Conservation (phyloP, 2,113 vertebrate genomes). For the Helogale parvula region DNA sequence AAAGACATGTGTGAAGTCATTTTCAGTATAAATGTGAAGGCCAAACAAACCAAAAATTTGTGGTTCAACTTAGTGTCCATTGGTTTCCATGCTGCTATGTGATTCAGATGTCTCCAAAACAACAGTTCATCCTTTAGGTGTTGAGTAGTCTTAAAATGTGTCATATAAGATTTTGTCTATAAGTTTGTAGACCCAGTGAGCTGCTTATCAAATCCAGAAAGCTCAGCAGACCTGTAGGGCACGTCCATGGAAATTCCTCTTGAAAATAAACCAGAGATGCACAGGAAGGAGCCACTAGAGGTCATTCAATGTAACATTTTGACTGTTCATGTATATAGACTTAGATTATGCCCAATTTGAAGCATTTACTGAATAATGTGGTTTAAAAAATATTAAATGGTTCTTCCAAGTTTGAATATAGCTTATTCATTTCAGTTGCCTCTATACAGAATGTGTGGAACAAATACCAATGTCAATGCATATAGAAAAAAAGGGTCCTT, state of each 20-base stretch:
- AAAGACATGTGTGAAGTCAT: slow-evolving; percentile 48
- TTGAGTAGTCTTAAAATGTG: slow-evolving; percentile 72
- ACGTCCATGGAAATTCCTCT: background rate
- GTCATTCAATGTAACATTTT: slow-evolving; percentile 34
- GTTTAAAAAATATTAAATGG: background rate
- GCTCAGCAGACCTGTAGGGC: background rate
- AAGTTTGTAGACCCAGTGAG: background rate
- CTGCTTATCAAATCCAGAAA: background rate
- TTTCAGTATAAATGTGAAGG: slow-evolving; percentile 40
- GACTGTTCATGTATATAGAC: background rate
- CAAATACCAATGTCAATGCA: background rate
- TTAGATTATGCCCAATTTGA: background rate
- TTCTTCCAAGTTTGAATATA: background rate
- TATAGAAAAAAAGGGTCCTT: background rate
- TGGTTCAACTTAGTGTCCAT: slow-evolving; percentile 61
- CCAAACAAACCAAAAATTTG: slow-evolving; percentile 60
- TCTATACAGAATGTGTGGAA: background rate
- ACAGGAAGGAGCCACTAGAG: background rate
- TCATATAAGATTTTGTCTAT: slow-evolving; percentile 55
- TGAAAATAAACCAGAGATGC: slow-evolving; percentile 28
- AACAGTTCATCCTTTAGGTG: slow-evolving; percentile 76
- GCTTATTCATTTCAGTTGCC: background rate
- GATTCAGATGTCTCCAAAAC: slow-evolving; percentile 77
- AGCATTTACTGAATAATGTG: background rate
- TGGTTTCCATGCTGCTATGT: slow-evolving; percentile 68